Evolutionary conservation across 1,140 invertebrate species (phyloP).

Genomic region (Drosophila ercepeae): DNA sequence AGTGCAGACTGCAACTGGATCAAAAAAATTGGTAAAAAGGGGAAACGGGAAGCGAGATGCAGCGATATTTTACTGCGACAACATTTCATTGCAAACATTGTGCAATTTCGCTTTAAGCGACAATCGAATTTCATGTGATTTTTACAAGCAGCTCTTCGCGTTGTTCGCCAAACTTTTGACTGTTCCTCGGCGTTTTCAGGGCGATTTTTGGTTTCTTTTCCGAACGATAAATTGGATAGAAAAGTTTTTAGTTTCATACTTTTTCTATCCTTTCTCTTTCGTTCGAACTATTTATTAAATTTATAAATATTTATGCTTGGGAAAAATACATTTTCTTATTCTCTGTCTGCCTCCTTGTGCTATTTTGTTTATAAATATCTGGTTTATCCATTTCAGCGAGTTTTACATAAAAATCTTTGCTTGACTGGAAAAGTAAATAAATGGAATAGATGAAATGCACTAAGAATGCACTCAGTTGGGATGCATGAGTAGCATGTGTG

Average conservation of each 20-base stretch:
- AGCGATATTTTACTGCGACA: constrained; percentile 71
- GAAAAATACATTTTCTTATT: not conserved
- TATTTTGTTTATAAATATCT: constrained; percentile 31
- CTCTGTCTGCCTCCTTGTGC: not conserved
- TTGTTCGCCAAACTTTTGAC: constrained; percentile 21
- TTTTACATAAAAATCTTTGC: constrained; percentile 24
- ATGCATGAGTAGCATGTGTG: constrained; percentile 48
- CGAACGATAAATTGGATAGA: not conserved
- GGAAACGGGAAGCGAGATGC: not conserved
- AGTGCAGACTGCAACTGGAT: constrained; percentile 29
- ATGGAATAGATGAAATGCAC: not conserved
- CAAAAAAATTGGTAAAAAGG: not conserved
- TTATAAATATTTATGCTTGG: not conserved
- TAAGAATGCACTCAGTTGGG: no score
- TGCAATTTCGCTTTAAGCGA: constrained; percentile 79
- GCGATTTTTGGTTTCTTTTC: not conserved
- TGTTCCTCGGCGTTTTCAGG: constrained; percentile 1
- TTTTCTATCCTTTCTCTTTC: not conserved
- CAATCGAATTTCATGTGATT: constrained; percentile 78
- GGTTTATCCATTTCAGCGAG: constrained; percentile 23
- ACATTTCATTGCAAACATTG: constrained; percentile 79
- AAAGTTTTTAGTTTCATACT: not conserved
- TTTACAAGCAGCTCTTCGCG: constrained; percentile 55
- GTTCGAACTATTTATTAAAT: not conserved
- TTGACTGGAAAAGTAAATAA: constrained; percentile 8